phyloP scores from a whole-genome alignment of 2,113 vertebrate species.

The Pelusios castaneus region DNA sequence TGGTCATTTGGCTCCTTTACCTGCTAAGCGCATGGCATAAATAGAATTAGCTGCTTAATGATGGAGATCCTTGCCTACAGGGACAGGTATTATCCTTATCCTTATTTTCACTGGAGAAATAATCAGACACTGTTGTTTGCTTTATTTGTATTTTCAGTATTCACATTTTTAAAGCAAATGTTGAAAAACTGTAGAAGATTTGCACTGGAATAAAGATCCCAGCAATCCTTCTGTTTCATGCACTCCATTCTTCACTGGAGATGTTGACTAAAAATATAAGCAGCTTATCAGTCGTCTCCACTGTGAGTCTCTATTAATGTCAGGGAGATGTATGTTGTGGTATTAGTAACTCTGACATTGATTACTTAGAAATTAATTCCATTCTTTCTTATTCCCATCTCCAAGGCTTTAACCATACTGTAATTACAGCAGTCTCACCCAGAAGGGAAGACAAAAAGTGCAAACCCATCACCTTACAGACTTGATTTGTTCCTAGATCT shows the following conservation, averaged over 20 bases:
- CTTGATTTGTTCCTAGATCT: neutral
- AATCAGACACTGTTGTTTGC: neutral
- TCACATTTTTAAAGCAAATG: slow-evolving; percentile 13
- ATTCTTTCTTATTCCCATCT: slow-evolving; percentile 35
- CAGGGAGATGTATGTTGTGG: slow-evolving; percentile 40
- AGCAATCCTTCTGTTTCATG: slow-evolving; percentile 7
- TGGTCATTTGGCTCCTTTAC: neutral
- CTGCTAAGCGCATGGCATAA: neutral
- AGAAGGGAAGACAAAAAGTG: slow-evolving; percentile 23
- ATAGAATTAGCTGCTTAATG: neutral
- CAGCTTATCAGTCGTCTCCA: slow-evolving; percentile 5
- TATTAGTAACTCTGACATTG: slow-evolving; percentile 44
- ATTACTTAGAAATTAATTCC: slow-evolving; percentile 43
- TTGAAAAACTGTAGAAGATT: slow-evolving; percentile 29
- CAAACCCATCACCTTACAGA: neutral
- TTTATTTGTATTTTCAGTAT: neutral
- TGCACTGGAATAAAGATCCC: slow-evolving; percentile 34
- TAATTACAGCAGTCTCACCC: slow-evolving; percentile 24
- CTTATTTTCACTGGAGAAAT: neutral
- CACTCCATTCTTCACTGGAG: slow-evolving; percentile 34
- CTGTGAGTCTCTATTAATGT: slow-evolving; percentile 58
- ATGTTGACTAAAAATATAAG: slow-evolving; percentile 41
- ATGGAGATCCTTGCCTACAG: neutral
- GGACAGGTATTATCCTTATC: neutral
- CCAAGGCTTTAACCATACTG: slow-evolving; percentile 15